Conservation (phyloP, 2,797 vertebrate genomes). For the Lepilemur septentrionalis region DNA sequence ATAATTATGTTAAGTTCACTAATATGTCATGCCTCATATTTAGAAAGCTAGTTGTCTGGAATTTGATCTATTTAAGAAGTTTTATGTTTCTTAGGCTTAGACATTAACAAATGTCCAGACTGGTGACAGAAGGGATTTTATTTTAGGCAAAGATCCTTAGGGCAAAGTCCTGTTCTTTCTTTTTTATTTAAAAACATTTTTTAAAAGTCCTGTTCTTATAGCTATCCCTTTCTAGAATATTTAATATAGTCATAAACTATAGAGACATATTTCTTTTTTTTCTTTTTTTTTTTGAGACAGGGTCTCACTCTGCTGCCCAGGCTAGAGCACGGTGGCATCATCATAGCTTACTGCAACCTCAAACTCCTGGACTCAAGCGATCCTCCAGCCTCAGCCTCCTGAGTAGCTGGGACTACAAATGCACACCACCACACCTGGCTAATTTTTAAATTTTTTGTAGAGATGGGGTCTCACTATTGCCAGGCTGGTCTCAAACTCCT, state of each 20-base stretch:
- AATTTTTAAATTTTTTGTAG: too few relatives aligned
- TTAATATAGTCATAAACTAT: conserved; percentile 35
- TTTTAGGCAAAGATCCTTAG: conserved; percentile 43
- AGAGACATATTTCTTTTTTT: not conserved
- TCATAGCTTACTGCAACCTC: not conserved
- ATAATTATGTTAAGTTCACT: conserved; percentile 24
- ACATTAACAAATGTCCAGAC: conserved; percentile 41
- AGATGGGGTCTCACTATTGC: too few relatives aligned
- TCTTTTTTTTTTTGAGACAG: not conserved
- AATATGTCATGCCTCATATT: conserved; percentile 1
- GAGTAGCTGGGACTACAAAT: too few relatives aligned
- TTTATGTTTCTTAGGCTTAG: not conserved
- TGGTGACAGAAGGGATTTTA: conserved; percentile 1
- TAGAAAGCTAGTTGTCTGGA: conserved; percentile 15
- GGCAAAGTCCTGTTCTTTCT: conserved; percentile 26
- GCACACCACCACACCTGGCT: too few relatives aligned
- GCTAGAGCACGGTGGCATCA: not conserved
- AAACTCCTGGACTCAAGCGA: not conserved
- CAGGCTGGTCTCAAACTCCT: too few relatives aligned
- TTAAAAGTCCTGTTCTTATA: conserved; percentile 10
- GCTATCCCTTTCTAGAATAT: conserved; percentile 1
- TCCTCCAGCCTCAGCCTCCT: too few relatives aligned
- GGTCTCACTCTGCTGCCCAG: not conserved
- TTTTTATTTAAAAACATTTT: not conserved
- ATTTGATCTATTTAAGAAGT: conserved; percentile 43